A percentile compares a stretch with the other conserved stretches of the same genome.
Conservation (phyloP, 2,797 vertebrate species). For the Austrolebias charrua region DNA sequence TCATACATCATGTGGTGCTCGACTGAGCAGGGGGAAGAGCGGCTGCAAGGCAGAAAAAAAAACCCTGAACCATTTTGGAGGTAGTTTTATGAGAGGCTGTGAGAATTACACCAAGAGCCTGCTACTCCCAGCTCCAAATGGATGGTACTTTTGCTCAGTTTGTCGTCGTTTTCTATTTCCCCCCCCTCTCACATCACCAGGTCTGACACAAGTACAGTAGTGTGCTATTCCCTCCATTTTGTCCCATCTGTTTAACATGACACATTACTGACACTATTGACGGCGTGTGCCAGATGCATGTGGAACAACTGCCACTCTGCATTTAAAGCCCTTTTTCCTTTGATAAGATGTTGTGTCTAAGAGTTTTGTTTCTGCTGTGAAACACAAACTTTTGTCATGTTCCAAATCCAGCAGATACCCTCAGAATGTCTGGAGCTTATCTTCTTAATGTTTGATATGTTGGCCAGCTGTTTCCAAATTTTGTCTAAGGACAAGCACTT, state of each 20-base stretch:
- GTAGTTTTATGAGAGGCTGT: constrained; percentile 57
- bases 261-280: constrained; percentile 42
- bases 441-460: background rate
- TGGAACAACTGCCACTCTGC: constrained; percentile 27
- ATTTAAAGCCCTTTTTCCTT: constrained; percentile 26
- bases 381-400: constrained; percentile 10
- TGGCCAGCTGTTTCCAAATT: too few relatives aligned
- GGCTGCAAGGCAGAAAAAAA: constrained; percentile 23
- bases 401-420: constrained; percentile 7
- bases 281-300: constrained; percentile 23
- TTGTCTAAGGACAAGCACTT: background rate
- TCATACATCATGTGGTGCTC: constrained; percentile 51
- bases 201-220: constrained; percentile 40
- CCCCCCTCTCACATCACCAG: constrained; percentile 6
- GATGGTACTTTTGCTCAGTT: constrained; percentile 29
- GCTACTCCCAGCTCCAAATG: constrained; percentile 41
- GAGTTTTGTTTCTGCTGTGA: background rate
- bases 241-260: constrained; percentile 59
- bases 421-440: background rate
- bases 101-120: constrained; percentile 40
- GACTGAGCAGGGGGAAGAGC: constrained; percentile 35
- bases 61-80: constrained; percentile 42
- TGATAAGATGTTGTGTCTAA: constrained; percentile 6
- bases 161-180: constrained; percentile 25
- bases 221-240: constrained; percentile 33